These are phyloP conservation scores for Agonopterix heracliana DNA, from an alignment of 2,888 invertebrate genomes.

Conservation along the genomic window DNA sequence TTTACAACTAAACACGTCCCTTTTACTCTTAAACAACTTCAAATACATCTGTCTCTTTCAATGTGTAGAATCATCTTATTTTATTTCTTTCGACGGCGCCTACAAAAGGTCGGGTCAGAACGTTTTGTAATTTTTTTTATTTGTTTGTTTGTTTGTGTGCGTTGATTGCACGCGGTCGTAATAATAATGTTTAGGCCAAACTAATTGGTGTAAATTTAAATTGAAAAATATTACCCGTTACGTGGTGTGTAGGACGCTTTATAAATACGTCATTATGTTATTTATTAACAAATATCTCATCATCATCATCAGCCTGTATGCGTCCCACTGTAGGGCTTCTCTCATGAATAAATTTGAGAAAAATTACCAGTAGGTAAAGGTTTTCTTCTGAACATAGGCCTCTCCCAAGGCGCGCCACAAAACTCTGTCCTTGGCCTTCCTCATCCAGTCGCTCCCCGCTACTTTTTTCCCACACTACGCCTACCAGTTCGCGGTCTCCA, in stretches of 20 bases:
- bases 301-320: too few species aligned
- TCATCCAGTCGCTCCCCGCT: too few species aligned
- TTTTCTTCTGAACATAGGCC: too few species aligned
- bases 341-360: too few species aligned
- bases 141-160: constrained; percentile 41
- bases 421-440: too few species aligned
- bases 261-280: too few species aligned
- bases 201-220: constrained; percentile 73
- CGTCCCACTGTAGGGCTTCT: too few species aligned
- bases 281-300: background rate
- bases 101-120: constrained; percentile 65
- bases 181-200: constrained; percentile 67
- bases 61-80: constrained; percentile 7
- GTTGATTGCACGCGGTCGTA: constrained; percentile 60
- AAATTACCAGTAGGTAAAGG: too few species aligned
- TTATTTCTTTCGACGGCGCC: constrained; percentile 42
- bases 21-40: constrained; percentile 14
- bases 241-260: too few species aligned
- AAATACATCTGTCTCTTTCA: constrained; percentile 23
- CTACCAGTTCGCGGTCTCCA: too few species aligned
- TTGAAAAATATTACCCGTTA: constrained; percentile 41
- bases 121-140: constrained; percentile 50
- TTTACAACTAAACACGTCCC: constrained; percentile 13
- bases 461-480: too few species aligned
- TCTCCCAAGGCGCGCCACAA: too few species aligned